Evolutionary conservation across 1,140 invertebrate species (phyloP).

Genomic region (Lordiphosa clarofinis): DNA sequence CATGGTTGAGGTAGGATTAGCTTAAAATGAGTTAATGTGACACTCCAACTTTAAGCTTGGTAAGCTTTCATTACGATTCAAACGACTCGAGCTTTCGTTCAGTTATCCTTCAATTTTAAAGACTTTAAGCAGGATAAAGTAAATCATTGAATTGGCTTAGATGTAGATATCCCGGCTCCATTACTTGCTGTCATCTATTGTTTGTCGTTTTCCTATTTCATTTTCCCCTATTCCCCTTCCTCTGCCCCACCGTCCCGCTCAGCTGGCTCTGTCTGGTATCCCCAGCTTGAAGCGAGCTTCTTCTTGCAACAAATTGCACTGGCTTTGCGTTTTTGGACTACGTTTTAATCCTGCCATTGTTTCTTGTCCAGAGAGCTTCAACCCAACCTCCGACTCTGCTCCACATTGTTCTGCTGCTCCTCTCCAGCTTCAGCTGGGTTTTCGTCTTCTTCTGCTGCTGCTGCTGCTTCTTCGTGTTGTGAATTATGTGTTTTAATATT

Average conservation of each 20-base stretch:
- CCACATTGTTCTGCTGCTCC: neutral
- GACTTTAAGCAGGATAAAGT: too few relatives aligned
- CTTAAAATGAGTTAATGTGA: too few relatives aligned
- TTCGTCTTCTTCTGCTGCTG: conserved; percentile 5
- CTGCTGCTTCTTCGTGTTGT: conserved; percentile 38
- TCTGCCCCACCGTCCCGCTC: too few relatives aligned
- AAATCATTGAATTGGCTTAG: too few relatives aligned
- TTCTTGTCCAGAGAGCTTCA: conserved; percentile 13
- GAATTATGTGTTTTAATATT: conserved; percentile 75
- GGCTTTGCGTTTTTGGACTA: conserved; percentile 37
- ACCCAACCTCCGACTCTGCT: neutral
- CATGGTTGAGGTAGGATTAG: too few relatives aligned
- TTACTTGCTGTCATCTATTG: neutral
- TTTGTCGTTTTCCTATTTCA: neutral
- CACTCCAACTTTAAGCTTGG: too few relatives aligned
- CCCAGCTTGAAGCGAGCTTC: conserved; percentile 36
- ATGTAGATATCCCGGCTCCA: too few relatives aligned
- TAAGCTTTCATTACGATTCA: too few relatives aligned
- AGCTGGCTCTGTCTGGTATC: conserved; percentile 8
- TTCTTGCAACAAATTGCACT: conserved; percentile 50
- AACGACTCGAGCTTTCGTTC: too few relatives aligned
- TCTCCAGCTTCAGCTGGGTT: neutral
- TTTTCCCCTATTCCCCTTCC: neutral
- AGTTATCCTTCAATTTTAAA: too few relatives aligned
- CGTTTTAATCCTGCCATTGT: conserved; percentile 50